Conservation (phyloP, 92 coral and sea anemone species). For the Phenganax stokvisi region DNA sequence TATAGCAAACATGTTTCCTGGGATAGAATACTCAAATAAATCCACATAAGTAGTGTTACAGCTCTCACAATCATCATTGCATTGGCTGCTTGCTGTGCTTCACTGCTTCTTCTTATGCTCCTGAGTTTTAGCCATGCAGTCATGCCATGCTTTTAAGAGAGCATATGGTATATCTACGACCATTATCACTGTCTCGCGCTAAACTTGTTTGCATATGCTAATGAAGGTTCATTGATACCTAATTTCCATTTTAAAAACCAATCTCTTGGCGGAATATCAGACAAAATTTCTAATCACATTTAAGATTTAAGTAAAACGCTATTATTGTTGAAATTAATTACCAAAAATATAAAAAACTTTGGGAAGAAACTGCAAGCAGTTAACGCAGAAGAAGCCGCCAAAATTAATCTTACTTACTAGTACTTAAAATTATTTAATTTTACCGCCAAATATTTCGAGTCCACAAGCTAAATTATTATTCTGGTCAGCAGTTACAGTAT, state of each 20-base stretch:
- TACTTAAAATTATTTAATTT: too few relatives aligned
- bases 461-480: too few relatives aligned
- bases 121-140: slow-evolving; percentile 27
- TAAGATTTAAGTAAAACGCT: too few relatives aligned
- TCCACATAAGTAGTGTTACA: slow-evolving; percentile 20
- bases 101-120: not conserved
- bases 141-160: slow-evolving; percentile 32
- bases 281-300: slow-evolving; percentile 2
- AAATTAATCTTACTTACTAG: too few relatives aligned
- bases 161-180: slow-evolving; percentile 28
- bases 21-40: slow-evolving; percentile 49
- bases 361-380: too few relatives aligned
- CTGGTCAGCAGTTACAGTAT: too few relatives aligned
- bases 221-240: slow-evolving; percentile 46
- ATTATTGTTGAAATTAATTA: too few relatives aligned
- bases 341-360: too few relatives aligned
- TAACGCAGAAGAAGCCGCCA: too few relatives aligned
- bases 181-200: slow-evolving; percentile 51
- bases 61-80: slow-evolving; percentile 9
- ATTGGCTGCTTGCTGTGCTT: not conserved
- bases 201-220: slow-evolving; percentile 51
- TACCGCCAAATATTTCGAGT: too few relatives aligned
- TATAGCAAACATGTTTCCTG: slow-evolving; percentile 51
- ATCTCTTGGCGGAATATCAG: slow-evolving; percentile 44
- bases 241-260: slow-evolving; percentile 50